Base-by-base conservation (phyloP, 2,113 vertebrate genomes). In the Siniperca knerii region DNA sequence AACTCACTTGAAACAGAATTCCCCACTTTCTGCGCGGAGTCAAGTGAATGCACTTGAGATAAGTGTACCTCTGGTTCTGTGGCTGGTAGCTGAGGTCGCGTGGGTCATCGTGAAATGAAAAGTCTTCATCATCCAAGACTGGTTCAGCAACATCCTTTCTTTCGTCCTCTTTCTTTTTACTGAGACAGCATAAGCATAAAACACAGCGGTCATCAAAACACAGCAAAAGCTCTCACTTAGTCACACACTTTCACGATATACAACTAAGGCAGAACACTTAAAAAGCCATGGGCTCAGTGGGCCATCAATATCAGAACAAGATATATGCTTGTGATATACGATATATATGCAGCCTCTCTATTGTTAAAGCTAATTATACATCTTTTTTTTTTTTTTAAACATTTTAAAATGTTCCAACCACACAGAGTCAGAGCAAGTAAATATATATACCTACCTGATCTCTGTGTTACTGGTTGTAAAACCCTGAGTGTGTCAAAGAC, bases 101-200 rank as follows among this genome's bases (percentile, higher is more conserved):
- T 37, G 96, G 96, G 87, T 98, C 97, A 48, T 97, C 97, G 92
- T 96, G 96, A 94, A 97, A 97, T 6, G 95, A 93, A 94, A 95
- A 92, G 66, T 97, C 97, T 90, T 93, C 92, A 84, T 97, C 96
- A 77, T 96, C 96, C 89, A 96, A 94, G 52, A 92, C 96, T 94
- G 65, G 95, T 1, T 96, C 95, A 29, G 96, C 93, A 33, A 93
- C 60, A 11, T 69, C 54, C 8, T 87, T 61, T 0, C 40, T 79
- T 33, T 90, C 90, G 65, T 91, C 79, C 68, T 92, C 90, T 77
- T 91, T 94, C 81, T 93, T 94, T 83, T 92, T 83, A 71, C 95
- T 96, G 82, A 81, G 55, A 58, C 52, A 80, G 57, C 16, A 75
- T 0, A 40, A 54, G 52, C 0, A 42, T 18, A 57, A 64, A 81